Conservation (phyloP, 2,888 invertebrate species). For the Ormyrus thymus region DNA sequence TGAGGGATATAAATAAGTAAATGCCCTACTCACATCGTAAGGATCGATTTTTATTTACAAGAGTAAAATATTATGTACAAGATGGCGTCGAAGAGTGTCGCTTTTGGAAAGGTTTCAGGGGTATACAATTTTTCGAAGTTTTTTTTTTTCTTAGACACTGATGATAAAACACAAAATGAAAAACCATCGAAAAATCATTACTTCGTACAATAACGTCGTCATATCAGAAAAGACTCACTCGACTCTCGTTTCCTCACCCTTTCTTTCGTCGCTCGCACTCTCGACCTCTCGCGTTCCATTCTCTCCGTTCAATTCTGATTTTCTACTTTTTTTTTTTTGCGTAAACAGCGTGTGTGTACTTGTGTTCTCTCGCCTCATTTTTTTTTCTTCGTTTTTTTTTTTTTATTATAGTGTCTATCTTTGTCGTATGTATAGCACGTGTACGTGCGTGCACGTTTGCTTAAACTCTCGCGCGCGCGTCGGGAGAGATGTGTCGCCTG, state of each 20-base stretch:
- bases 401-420: conserved; percentile 23
- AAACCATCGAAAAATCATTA: conserved; percentile 47
- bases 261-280: conserved; percentile 1
- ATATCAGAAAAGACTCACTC: conserved; percentile 9
- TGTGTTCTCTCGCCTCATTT: conserved; percentile 48
- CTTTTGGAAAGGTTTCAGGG: conserved; percentile 54
- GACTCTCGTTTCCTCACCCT: conserved; percentile 8
- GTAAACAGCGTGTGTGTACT: conserved; percentile 29
- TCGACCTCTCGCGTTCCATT: neutral
- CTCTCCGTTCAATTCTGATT: neutral
- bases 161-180: conserved; percentile 39
- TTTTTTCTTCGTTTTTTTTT: conserved; percentile 36
- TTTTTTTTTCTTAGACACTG: conserved; percentile 49
- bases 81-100: conserved; percentile 66
- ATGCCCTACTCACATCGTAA: conserved; percentile 59
- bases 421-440: conserved; percentile 21
- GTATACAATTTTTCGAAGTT: conserved; percentile 51
- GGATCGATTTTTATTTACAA: conserved; percentile 74
- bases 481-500: neutral
- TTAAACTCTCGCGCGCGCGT: conserved; percentile 6
- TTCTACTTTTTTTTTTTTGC: conserved; percentile 30
- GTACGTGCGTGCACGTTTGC: conserved; percentile 22
- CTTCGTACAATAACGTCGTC: conserved; percentile 19
- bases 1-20: neutral
- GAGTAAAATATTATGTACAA: conserved; percentile 75